Conservation (phyloP, 2,797 vertebrate species). For the Synanceia verrucosa region DNA sequence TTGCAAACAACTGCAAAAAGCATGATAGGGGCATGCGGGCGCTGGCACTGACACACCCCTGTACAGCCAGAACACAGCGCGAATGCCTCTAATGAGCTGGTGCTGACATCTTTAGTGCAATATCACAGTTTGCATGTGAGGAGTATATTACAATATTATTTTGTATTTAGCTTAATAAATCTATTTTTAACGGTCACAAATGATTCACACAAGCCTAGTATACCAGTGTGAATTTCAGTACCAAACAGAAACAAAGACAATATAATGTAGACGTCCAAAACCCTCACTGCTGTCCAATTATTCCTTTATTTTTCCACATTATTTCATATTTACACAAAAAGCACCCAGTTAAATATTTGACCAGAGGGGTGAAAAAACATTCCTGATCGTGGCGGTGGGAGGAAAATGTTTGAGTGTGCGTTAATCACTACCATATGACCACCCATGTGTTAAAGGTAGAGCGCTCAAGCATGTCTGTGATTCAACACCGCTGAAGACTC, state of each 20-base stretch:
- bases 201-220: not conserved
- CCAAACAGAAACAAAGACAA: not conserved
- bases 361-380: constrained; percentile 78
- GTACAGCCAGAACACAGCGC: constrained; percentile 2
- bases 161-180: not conserved
- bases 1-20: constrained; percentile 63
- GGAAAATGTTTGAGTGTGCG: constrained; percentile 77
- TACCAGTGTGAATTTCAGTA: not conserved
- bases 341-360: constrained; percentile 77
- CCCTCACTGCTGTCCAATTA: constrained; percentile 55
- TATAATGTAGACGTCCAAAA: constrained; percentile 4
- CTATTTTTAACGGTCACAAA: not conserved
- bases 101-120: constrained; percentile 9
- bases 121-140: not conserved
- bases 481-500: constrained; percentile 76
- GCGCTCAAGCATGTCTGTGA: constrained; percentile 81
- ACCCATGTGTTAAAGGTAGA: constrained; percentile 83
- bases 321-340: constrained; percentile 78
- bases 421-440: constrained; percentile 85
- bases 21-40: constrained; percentile 51
- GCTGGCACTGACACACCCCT: constrained; percentile 35
- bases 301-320: constrained; percentile 76
- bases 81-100: constrained; percentile 9
- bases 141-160: not conserved
- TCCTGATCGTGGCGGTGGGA: constrained; percentile 66